A percentile compares a stretch with the other conserved stretches of the same genome.
Evolutionary conservation across 2,888 invertebrate genomes (phyloP).

Genomic region (Harpalus rufipes): DNA sequence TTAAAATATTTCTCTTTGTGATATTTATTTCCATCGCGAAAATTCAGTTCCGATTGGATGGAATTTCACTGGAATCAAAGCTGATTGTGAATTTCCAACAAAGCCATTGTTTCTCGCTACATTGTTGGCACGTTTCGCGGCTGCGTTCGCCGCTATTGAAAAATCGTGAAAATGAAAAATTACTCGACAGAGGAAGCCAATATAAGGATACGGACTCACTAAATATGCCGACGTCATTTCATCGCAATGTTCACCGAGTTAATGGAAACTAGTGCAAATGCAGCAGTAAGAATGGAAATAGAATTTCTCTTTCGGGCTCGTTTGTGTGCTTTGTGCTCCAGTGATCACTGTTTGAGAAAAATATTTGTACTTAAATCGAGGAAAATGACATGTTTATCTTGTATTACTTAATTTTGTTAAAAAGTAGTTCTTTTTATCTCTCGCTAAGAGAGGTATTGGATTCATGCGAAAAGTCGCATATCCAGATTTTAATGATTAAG

Average conservation of each 20-base stretch:
- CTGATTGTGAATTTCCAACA: slow-evolving; percentile 16
- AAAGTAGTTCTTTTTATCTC: too few relatives aligned
- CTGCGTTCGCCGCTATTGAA: slow-evolving; percentile 52
- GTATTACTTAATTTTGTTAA: not conserved
- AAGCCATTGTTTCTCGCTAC: slow-evolving; percentile 32
- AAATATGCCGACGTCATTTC: slow-evolving; percentile 47
- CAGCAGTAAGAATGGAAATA: slow-evolving; percentile 24
- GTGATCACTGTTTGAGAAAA: not conserved
- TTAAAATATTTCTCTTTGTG: not conserved
- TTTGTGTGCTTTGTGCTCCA: not conserved
- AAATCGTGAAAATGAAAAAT: slow-evolving; percentile 63
- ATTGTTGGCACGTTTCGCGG: slow-evolving; percentile 43
- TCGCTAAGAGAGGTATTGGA: too few relatives aligned
- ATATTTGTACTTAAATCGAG: not conserved
- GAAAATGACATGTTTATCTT: not conserved
- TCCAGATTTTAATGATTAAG: too few relatives aligned
- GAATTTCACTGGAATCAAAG: not conserved
- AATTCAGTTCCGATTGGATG: not conserved
- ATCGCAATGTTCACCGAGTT: slow-evolving; percentile 12
- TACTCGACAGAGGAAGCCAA: slow-evolving; percentile 53
- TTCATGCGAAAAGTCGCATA: too few relatives aligned
- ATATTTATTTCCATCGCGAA: not conserved
- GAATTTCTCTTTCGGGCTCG: not conserved
- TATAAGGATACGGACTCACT: slow-evolving; percentile 45
- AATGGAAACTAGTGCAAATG: slow-evolving; percentile 32